A percentile compares a stretch with the other conserved stretches of the same genome.
phyloP scores from a whole-genome alignment of 2,113 vertebrate species.

The Chroicocephalus ridibundus region DNA sequence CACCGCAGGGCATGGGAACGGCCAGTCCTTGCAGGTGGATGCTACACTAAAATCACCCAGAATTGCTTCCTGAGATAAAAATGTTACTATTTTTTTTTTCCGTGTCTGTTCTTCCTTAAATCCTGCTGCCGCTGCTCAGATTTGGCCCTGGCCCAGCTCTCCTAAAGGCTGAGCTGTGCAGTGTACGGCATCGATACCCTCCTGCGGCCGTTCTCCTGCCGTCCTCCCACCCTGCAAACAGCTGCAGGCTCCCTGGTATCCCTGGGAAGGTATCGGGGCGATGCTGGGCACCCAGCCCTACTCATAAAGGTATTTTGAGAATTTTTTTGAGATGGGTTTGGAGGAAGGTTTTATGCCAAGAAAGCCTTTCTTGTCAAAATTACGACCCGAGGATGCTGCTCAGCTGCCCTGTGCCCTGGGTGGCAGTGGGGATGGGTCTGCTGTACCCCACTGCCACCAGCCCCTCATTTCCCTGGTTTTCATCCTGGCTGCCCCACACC shows the following conservation, averaged over 20 bases:
- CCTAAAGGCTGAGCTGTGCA: background rate
- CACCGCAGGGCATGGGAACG: fast-evolving
- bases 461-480: background rate
- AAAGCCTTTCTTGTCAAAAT: background rate
- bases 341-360: background rate
- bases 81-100: background rate
- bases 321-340: background rate
- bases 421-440: background rate
- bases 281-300: background rate
- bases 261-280: background rate
- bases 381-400: background rate
- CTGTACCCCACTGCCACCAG: background rate
- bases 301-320: background rate
- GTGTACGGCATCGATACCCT: fast-evolving
- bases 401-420: background rate
- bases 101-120: background rate
- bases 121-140: background rate
- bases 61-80: background rate
- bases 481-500: background rate
- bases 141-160: background rate
- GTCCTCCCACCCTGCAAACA: background rate
- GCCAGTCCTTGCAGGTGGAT: background rate
- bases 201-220: fast-evolving
- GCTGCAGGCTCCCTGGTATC: background rate
- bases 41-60: background rate